Evolutionary conservation across 2,113 vertebrate genomes (phyloP), one percentile per base, ranked within the genome.

Genomic region (Cyanistes caeruleus): DNA sequence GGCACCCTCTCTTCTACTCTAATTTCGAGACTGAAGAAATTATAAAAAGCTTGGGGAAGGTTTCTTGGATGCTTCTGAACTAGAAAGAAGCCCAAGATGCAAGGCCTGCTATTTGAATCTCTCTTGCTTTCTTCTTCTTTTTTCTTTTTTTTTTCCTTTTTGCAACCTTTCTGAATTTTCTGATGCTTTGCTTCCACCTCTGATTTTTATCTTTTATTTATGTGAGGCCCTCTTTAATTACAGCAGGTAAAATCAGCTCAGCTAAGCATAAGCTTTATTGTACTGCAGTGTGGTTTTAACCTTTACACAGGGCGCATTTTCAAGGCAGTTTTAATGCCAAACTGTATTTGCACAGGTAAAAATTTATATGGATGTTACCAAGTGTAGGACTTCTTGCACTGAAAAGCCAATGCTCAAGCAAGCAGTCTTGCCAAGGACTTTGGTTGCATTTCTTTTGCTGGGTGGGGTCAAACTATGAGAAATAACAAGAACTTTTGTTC

Each of bases 401-500:
- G 64, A 91, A 94, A 95, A 91, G 33, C 55, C 63, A 49, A 30
- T 84, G 62, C 27, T 67, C 43, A 79, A 93, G 53, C 39, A 93
- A 78, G 43, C 22, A 53, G 23, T 72, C 52, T 90, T 84, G 53
- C 82, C 69, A 58, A 82, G 51, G 55, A 92, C 39, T 89, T 90
- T 55, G 49, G 37, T 35, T 91, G 55, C n/a, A 63, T 80, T 95
- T 97, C 60, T 83, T 9, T 74, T 69, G 35, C 15, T 56, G 49
- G 63, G 41, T 69, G 12, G 31, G 25, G 41, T 70, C 44, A 63
- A 84, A 55, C 7, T 6, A 43, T 23, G 49, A 77, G 48, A 84
- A 81, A 90, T 41, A 82, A 41, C 9, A 82, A 76, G 41, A 90
- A 93, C 55, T 90, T 93, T 55, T 75, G 62, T 92, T 94, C 41